These are phyloP conservation scores for Spheniscus mendiculus DNA, from an alignment of 2,113 vertebrate genomes.

Conservation along the genomic window DNA sequence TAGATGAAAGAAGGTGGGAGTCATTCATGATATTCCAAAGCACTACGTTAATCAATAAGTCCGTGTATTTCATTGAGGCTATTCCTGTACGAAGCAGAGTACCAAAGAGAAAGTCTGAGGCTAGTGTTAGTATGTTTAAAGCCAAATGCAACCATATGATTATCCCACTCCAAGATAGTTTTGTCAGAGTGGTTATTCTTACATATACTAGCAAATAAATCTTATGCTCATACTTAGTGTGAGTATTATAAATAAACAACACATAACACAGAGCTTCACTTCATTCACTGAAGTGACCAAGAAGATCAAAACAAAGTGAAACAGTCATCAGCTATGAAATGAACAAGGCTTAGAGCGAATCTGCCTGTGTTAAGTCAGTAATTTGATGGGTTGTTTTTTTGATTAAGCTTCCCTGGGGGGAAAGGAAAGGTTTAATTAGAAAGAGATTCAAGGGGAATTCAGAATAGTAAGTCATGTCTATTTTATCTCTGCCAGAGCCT, in stretches of 20 bases:
- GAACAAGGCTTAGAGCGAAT: not conserved
- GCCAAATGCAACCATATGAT: not conserved
- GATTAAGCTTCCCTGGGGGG: not conserved
- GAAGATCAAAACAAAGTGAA: not conserved
- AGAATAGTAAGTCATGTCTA: not conserved
- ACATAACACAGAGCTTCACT: not conserved
- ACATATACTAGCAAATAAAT: not conserved
- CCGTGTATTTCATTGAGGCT: not conserved
- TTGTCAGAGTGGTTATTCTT: not conserved
- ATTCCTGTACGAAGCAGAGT: not conserved
- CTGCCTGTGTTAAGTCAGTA: not conserved
- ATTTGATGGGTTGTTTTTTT: slow-evolving; percentile 9
- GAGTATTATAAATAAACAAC: not conserved
- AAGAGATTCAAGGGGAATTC: not conserved
- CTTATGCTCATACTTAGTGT: not conserved
- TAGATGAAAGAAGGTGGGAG: not conserved
- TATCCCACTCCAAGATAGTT: not conserved
- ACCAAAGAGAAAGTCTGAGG: not conserved
- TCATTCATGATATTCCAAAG: not conserved
- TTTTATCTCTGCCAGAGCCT: not conserved
- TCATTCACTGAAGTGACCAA: not conserved
- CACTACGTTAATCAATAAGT: accelerated
- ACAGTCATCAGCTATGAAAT: not conserved
- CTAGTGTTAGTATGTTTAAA: not conserved
- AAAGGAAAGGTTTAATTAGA: slow-evolving; percentile 43